Evolutionary conservation across 2,113 vertebrate genomes (phyloP).

Genomic region (Sinocyclocheilus anophthalmus): DNA sequence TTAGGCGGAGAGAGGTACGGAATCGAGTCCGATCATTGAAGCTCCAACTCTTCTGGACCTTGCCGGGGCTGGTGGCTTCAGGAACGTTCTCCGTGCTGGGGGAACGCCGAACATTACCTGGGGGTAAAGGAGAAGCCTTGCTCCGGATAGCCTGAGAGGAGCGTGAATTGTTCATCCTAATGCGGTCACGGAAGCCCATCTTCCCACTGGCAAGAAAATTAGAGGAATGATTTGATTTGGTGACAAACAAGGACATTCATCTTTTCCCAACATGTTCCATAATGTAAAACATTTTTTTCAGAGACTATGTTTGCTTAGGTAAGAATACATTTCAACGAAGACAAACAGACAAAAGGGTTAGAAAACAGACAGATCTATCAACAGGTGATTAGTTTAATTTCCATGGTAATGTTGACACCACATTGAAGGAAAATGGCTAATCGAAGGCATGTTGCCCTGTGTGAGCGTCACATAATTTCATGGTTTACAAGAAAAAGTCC

Average conservation of each 20-base stretch:
- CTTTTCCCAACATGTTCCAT: constrained; percentile 48
- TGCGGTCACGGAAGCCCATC: constrained; percentile 92
- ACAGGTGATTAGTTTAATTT: constrained; percentile 1
- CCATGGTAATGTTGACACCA: not conserved
- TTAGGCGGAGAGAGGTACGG: constrained; percentile 91
- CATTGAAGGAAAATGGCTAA: constrained; percentile 51
- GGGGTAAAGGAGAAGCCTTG: constrained; percentile 79
- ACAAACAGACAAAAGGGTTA: constrained; percentile 47
- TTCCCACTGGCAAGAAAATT: constrained; percentile 78
- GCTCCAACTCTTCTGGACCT: constrained; percentile 99
- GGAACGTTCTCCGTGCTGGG: constrained; percentile 85
- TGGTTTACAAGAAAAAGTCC: not conserved
- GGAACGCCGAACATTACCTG: constrained; percentile 77
- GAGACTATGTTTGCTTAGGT: constrained; percentile 19
- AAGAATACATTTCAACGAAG: not conserved
- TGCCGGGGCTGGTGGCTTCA: constrained; percentile 84
- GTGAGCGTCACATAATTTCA: not conserved
- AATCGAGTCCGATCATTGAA: constrained; percentile 96
- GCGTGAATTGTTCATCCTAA: constrained; percentile 86
- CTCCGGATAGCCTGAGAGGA: constrained; percentile 78
- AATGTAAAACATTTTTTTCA: not conserved
- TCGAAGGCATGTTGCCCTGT: not conserved
- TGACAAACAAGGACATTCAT: not conserved
- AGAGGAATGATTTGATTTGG: constrained; percentile 38
- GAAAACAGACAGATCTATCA: not conserved